A percentile compares a stretch with the other conserved stretches of the same genome.
phyloP scores from a whole-genome alignment of 2,888 invertebrate genomes.

The Melanchra persicariae region DNA sequence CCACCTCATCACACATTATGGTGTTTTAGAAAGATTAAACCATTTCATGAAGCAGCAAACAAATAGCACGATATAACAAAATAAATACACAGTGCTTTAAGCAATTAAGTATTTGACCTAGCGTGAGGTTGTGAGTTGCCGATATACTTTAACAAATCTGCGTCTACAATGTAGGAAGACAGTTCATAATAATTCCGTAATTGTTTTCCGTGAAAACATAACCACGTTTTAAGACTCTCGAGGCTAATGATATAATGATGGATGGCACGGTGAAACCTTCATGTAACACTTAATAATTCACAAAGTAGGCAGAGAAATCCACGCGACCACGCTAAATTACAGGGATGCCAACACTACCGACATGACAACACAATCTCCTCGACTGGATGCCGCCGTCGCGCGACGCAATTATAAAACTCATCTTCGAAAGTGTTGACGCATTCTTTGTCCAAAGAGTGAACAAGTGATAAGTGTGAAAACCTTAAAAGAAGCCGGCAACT shows the following conservation, averaged over 20 bases:
- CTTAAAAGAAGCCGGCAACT: conserved; percentile 35
- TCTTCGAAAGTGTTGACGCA: conserved; percentile 65
- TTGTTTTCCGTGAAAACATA: conserved; percentile 71
- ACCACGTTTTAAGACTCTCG: conserved; percentile 64
- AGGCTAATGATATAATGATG: conserved; percentile 75
- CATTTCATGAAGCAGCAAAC: neutral
- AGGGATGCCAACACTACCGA: conserved; percentile 65
- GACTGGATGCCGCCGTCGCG: conserved; percentile 52
- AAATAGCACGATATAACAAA: neutral
- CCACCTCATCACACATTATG: neutral
- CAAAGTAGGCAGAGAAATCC: conserved; percentile 68
- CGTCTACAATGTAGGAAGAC: conserved; percentile 31
- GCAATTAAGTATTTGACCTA: neutral
- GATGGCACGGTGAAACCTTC: conserved; percentile 67
- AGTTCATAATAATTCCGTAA: conserved; percentile 67
- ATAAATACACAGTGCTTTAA: neutral
- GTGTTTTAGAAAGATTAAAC: too few relatives aligned
- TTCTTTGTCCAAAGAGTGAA: conserved; percentile 51
- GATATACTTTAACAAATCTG: conserved; percentile 46
- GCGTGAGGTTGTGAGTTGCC: neutral
- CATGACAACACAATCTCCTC: conserved; percentile 73
- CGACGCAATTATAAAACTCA: conserved; percentile 68
- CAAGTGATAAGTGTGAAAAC: conserved; percentile 51
- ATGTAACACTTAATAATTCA: conserved; percentile 76
- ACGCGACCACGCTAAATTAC: conserved; percentile 70